phyloP scores from a whole-genome alignment of 2,113 vertebrate species.

The Plestiodon gilberti region DNA sequence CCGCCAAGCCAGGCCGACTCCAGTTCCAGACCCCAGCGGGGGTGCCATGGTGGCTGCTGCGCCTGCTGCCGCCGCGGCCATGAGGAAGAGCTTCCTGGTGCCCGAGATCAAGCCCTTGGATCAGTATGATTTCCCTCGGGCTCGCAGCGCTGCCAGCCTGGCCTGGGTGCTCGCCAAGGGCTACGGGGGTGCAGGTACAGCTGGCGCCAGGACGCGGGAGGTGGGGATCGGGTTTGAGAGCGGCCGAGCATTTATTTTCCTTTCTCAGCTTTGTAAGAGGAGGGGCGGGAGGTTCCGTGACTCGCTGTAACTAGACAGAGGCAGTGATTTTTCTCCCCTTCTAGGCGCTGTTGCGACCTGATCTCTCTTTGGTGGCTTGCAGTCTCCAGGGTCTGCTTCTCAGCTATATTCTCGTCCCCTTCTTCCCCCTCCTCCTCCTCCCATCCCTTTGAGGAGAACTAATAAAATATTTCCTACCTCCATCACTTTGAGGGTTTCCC shows the following conservation, averaged over 20 bases:
- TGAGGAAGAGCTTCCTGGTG: conserved; percentile 88
- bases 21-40: conserved; percentile 54
- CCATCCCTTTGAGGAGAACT: not conserved
- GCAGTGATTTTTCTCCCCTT: not conserved
- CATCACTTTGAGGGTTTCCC: not conserved
- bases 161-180: conserved; percentile 89
- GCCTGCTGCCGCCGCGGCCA: conserved; percentile 78
- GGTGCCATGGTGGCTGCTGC: conserved; percentile 86
- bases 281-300: not conserved
- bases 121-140: conserved; percentile 86
- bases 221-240: not conserved
- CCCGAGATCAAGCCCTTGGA: conserved; percentile 91
- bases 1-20: not conserved
- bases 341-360: not conserved
- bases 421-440: not conserved
- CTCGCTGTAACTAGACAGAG: not conserved
- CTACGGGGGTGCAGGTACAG: conserved; percentile 86
- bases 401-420: not conserved
- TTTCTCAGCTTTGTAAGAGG: not conserved
- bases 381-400: not conserved
- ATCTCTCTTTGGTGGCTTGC: not conserved
- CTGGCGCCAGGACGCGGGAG: conserved; percentile 17
- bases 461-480: not conserved
- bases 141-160: conserved; percentile 89
- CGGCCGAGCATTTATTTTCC: not conserved